Base-by-base conservation (phyloP, 2,888 invertebrate species). In the Ophraella communa region DNA sequence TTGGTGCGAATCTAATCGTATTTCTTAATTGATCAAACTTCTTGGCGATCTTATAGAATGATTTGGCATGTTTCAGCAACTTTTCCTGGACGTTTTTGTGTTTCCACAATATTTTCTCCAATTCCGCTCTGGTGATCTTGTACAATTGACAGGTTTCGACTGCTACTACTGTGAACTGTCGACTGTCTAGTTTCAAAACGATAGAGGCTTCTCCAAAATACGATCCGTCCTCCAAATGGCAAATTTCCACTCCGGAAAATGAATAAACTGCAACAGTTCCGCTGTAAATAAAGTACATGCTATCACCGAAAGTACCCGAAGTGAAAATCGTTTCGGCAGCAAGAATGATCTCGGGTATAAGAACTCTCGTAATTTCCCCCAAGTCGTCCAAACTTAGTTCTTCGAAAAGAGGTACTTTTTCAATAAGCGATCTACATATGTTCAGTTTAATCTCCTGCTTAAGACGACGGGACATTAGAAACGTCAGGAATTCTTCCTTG, bases 211-310 rank as follows among this genome's bases (percentile, higher is more conserved):
- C 88, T 0, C 89, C 89, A 71, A 89, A 89, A 74, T 87, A 84
- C 0, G 84, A 85, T 2, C 88, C 88, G 70, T 88, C 88, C 63
- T 86, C 85, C 21, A 74, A 49, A 56, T 67, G 64, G 30, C 64
- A 64, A 1, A 88, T 87, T 83, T 89, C 89, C 71, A 84, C 84
- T 21, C 89, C 89, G 14, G 86, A 86, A 14, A 85, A 80, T 0
- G 88, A 87, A 58, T 85, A 84, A 2, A 88, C 83, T 3, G 87
- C 85, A 0, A 89, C 88, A 0, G 87, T 87, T 10, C 89, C 89
- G 35, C 81, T 83, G 0, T 84, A 84, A 20, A 89, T 81, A 71
- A 89, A 89, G 77, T 85, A 89, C 87, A 89, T 87, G 76, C 86
- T 86, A 64, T 87, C 85, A 0, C 88, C 88, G 11, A 81, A 76